Conservation (phyloP, 1,140 invertebrate genomes). For the Trichoplusia ni region DNA sequence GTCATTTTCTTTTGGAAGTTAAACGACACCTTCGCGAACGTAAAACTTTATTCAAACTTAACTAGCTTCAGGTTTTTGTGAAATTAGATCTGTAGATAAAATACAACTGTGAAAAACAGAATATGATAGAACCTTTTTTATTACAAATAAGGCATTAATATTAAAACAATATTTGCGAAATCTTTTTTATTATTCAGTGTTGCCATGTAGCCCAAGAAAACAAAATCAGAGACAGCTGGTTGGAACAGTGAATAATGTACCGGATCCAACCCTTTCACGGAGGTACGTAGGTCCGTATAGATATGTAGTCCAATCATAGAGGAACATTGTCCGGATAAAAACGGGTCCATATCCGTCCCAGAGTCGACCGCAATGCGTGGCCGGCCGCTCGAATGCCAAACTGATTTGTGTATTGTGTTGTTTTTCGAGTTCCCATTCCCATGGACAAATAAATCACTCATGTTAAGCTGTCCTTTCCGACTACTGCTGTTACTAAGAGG, state of each 20-base stretch:
- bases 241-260: constrained; percentile 26
- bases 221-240: constrained; percentile 24
- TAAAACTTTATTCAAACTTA: constrained; percentile 2
- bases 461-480: constrained; percentile 1
- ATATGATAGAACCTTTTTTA: neutral
- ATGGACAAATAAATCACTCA: constrained; percentile 15
- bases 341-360: constrained; percentile 2
- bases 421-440: neutral
- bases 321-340: constrained; percentile 5
- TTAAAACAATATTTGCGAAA: constrained; percentile 1
- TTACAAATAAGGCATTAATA: too few relatives aligned
- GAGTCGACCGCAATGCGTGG: constrained; percentile 5
- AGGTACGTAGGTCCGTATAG: neutral
- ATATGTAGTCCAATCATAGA: constrained; percentile 7
- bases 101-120: neutral
- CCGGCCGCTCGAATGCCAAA: neutral
- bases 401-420: constrained; percentile 23
- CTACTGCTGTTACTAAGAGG: neutral
- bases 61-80: neutral
- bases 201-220: constrained; percentile 19
- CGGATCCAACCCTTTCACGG: neutral
- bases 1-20: constrained; percentile 4
- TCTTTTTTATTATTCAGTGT: constrained; percentile 20
- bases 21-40: neutral
- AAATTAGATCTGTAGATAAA: neutral